phyloP scores from a whole-genome alignment of 2,888 invertebrate genomes.

The Drosophila borborema region DNA sequence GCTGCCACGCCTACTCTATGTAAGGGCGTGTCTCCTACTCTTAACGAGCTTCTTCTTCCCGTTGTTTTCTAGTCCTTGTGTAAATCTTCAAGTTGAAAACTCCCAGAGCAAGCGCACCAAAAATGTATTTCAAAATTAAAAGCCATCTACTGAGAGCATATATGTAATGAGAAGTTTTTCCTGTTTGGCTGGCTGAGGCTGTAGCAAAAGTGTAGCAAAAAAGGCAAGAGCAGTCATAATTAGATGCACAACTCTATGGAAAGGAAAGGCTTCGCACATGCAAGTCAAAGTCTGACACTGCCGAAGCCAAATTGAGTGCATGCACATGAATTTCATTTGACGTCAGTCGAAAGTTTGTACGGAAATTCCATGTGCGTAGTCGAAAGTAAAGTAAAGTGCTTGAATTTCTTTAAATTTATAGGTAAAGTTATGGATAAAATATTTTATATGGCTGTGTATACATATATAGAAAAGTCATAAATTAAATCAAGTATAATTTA shows the following conservation, averaged over 20 bases:
- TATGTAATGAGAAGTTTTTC: background rate
- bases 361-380: constrained; percentile 11
- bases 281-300: background rate
- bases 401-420: too few species aligned
- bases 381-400: background rate
- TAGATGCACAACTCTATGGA: constrained; percentile 17
- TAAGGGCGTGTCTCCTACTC: constrained; percentile 18
- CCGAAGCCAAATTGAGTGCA: constrained; percentile 4
- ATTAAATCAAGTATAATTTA: too few species aligned
- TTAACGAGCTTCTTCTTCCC: background rate
- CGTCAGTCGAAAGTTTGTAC: background rate
- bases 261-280: background rate
- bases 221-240: constrained; percentile 27
- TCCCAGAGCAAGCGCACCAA: constrained; percentile 32
- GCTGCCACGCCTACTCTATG: constrained; percentile 3
- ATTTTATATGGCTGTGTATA: too few species aligned
- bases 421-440: too few species aligned
- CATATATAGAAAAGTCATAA: too few species aligned
- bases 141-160: constrained; percentile 24
- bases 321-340: background rate
- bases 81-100: constrained; percentile 61
- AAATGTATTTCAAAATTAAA: constrained; percentile 73
- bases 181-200: constrained; percentile 31
- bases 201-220: constrained; percentile 29
- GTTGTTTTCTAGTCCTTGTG: constrained; percentile 9